A percentile compares a stretch with the other conserved stretches of the same genome.
Evolutionary conservation across 2,888 invertebrate species (phyloP).

Genomic region (Acleris emargana): DNA sequence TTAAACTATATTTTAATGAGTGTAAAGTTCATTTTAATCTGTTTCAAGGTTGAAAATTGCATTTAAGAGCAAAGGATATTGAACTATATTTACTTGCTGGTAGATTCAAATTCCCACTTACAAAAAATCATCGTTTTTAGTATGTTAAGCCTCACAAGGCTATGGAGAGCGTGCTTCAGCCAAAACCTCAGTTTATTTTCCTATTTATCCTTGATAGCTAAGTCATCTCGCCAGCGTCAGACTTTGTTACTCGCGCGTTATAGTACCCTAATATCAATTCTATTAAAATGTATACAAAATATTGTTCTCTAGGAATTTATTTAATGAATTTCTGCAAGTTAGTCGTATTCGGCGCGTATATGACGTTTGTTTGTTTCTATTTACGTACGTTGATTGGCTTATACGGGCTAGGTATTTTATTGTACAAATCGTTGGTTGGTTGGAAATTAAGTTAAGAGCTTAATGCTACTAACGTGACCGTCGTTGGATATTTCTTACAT

Average conservation of each 20-base stretch:
- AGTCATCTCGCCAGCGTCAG: background rate
- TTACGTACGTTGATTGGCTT: constrained; percentile 34
- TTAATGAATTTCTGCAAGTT: constrained; percentile 37
- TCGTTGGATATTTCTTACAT: too few species aligned
- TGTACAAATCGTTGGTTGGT: constrained; percentile 33
- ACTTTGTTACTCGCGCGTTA: constrained; percentile 21
- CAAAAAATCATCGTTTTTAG: too few species aligned
- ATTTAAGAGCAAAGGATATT: too few species aligned
- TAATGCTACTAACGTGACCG: background rate
- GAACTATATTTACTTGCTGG: too few species aligned
- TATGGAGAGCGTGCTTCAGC: too few species aligned
- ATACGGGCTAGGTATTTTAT: constrained; percentile 14
- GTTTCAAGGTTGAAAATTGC: too few species aligned
- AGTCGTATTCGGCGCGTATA: constrained; percentile 50
- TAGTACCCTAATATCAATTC: constrained; percentile 21
- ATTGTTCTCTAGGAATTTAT: constrained; percentile 29
- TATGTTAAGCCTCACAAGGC: too few species aligned
- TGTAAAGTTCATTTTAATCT: too few species aligned
- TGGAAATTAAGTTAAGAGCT: background rate
- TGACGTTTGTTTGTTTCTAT: constrained; percentile 43
- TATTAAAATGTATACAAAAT: constrained; percentile 23
- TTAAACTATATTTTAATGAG: too few species aligned
- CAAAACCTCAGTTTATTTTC: too few species aligned
- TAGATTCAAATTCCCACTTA: too few species aligned
- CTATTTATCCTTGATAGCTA: background rate